Evolutionary conservation across 2,113 vertebrate species (phyloP).

Genomic region (Cavia aperea): DNA sequence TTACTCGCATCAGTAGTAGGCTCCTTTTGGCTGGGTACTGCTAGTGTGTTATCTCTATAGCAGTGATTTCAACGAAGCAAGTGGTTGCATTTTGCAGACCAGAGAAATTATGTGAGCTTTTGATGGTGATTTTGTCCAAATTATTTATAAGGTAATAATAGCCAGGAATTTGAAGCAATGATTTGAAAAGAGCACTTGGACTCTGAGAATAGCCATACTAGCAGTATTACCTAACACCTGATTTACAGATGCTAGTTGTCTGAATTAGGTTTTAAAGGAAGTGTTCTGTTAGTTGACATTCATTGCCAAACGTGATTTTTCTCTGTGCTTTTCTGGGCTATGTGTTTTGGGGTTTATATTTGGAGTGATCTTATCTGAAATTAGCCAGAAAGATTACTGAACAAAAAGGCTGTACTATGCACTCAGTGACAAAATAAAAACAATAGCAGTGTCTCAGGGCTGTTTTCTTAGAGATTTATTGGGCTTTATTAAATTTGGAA

Average conservation of each 20-base stretch:
- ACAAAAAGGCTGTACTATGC: constrained; percentile 18
- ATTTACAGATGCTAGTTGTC: constrained; percentile 5
- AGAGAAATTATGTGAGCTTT: constrained; percentile 31
- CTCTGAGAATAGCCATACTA: constrained; percentile 4
- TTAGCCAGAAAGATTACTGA: constrained; percentile 43
- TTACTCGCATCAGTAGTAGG: constrained; percentile 44
- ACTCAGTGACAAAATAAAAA: constrained; percentile 42
- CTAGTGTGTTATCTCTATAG: not conserved
- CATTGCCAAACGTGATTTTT: constrained; percentile 36
- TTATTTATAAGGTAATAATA: constrained; percentile 54
- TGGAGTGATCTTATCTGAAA: constrained; percentile 52
- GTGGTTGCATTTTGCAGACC: constrained; percentile 18
- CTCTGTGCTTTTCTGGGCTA: constrained; percentile 29
- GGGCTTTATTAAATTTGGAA: constrained; percentile 71
- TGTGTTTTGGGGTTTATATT: constrained; percentile 44
- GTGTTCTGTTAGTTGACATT: constrained; percentile 30
- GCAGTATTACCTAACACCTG: not conserved
- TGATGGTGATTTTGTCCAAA: not conserved
- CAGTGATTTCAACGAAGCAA: not conserved
- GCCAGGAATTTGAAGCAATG: constrained; percentile 25
- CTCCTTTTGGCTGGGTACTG: not conserved
- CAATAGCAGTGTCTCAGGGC: constrained; percentile 49
- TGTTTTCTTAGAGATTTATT: constrained; percentile 68
- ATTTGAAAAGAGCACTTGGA: constrained; percentile 14
- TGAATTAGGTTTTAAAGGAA: constrained; percentile 28